These are phyloP conservation scores for Aleadryas rufinucha DNA, from an alignment of 2,113 vertebrate species.

Conservation along the genomic window DNA sequence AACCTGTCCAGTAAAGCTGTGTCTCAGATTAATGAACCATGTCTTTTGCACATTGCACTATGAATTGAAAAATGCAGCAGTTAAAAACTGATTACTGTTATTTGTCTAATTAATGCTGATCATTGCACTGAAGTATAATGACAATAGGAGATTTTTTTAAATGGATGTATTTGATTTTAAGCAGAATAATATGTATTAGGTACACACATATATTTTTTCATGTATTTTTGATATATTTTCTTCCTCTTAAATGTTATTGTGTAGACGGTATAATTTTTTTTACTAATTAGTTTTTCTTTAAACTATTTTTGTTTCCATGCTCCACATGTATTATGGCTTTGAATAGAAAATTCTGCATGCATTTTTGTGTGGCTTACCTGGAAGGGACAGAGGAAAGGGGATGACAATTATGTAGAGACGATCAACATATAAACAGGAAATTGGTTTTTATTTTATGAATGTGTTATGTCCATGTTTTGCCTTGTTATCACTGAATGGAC, in stretches of 20 bases:
- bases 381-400: background rate
- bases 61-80: background rate
- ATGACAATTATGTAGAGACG: background rate
- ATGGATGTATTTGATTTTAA: background rate
- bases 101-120: background rate
- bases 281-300: background rate
- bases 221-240: background rate
- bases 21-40: background rate
- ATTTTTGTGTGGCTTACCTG: background rate
- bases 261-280: background rate
- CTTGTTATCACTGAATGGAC: background rate
- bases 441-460: background rate
- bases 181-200: background rate
- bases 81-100: background rate
- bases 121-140: background rate
- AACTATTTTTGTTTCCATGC: background rate
- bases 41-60: background rate
- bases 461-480: background rate
- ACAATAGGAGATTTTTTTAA: background rate
- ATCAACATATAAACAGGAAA: background rate
- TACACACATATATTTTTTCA: background rate
- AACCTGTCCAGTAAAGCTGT: slow-evolving; percentile 7
- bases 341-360: background rate
- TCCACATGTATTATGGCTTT: background rate
- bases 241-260: background rate